These are phyloP conservation scores for Hipparchia semele DNA, from an alignment of 2,888 invertebrate species.

Conservation along the genomic window DNA sequence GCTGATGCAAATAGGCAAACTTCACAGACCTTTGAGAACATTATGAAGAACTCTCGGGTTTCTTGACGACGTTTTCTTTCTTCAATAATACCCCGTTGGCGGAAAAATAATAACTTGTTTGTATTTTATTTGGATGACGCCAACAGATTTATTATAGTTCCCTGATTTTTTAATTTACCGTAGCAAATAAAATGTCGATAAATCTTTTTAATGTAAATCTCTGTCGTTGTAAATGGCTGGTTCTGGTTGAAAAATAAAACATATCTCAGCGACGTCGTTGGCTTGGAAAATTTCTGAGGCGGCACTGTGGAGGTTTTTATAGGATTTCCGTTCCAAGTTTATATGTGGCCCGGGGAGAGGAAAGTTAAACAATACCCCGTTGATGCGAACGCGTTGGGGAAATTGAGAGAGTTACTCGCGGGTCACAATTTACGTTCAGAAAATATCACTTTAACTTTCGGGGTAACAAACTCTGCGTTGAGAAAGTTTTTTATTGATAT, in stretches of 20 bases:
- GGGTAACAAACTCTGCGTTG: constrained; percentile 8
- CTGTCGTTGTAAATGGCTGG: constrained; percentile 69
- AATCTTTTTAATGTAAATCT: constrained; percentile 78
- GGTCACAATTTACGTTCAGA: constrained; percentile 23
- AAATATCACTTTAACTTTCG: constrained; percentile 28
- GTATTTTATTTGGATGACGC: too few species aligned
- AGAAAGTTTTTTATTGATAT: constrained; percentile 15
- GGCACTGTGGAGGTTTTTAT: constrained; percentile 58
- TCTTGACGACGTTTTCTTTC: too few species aligned
- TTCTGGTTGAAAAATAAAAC: constrained; percentile 69
- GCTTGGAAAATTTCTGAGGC: constrained; percentile 67
- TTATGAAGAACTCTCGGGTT: too few species aligned
- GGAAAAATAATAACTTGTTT: too few species aligned
- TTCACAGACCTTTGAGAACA: too few species aligned
- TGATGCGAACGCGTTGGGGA: constrained; percentile 48
- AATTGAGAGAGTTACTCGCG: constrained; percentile 24
- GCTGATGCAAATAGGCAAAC: too few species aligned
- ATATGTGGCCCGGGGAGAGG: constrained; percentile 59
- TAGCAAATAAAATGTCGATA: constrained; percentile 66
- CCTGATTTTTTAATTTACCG: constrained; percentile 41
- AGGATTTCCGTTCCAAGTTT: constrained; percentile 68
- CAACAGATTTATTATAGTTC: background rate
- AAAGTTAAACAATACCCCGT: constrained; percentile 62
- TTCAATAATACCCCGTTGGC: too few species aligned
- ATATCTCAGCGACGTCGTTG: constrained; percentile 68